Conservation (phyloP, 2,888 invertebrate species). For the Limnephilus lunatus region DNA sequence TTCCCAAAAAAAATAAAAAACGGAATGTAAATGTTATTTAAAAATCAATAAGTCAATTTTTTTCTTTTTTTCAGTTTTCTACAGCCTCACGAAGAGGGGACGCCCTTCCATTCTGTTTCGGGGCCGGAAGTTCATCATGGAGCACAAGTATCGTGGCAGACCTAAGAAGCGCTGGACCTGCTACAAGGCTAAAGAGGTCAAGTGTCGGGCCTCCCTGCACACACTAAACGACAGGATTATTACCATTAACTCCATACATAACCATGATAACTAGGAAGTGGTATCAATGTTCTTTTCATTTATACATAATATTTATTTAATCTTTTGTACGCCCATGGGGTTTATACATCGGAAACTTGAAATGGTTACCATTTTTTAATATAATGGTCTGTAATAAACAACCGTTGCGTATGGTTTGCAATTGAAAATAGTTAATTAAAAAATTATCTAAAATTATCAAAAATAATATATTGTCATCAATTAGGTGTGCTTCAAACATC, state of each 20-base stretch:
- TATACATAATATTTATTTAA: neutral
- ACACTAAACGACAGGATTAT: conserved; percentile 36
- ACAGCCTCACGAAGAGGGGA: conserved; percentile 41
- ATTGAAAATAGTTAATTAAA: too few relatives aligned
- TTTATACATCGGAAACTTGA: too few relatives aligned
- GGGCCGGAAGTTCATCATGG: conserved; percentile 70
- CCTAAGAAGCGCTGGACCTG: conserved; percentile 71
- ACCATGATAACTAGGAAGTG: neutral
- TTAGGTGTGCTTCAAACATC: too few relatives aligned
- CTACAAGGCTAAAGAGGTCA: conserved; percentile 41
- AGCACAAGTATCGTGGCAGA: conserved; percentile 70
- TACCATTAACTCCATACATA: conserved; percentile 15
- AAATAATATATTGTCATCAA: too few relatives aligned
- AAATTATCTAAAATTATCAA: too few relatives aligned
- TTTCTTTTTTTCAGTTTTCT: conserved; percentile 28
- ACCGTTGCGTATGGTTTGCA: too few relatives aligned
- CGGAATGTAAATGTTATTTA: neutral
- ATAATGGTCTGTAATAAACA: too few relatives aligned
- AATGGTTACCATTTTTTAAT: too few relatives aligned
- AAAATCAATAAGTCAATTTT: neutral
- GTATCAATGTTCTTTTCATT: neutral
- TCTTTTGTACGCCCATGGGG: too few relatives aligned
- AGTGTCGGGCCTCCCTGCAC: conserved; percentile 26
- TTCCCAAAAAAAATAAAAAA: too few relatives aligned
- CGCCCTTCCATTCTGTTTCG: conserved; percentile 57